phyloP scores from a whole-genome alignment of 1,140 invertebrate genomes.

The Diorhabda elongata region DNA sequence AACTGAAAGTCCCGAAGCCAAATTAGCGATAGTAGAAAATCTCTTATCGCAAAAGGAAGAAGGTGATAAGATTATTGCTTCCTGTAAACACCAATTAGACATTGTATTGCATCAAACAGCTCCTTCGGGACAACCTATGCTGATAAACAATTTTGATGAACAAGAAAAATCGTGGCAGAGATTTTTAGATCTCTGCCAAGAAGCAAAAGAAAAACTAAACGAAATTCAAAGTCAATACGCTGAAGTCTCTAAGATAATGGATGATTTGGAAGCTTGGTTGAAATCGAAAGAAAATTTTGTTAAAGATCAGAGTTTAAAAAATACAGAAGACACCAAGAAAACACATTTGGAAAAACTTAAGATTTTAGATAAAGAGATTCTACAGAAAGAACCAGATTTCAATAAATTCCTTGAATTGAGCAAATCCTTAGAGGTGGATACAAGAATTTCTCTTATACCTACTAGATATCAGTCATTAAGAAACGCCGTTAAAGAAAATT shows the following conservation, averaged over 20 bases:
- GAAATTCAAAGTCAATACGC: slow-evolving; percentile 71
- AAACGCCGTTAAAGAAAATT: slow-evolving; percentile 75
- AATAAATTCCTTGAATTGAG: slow-evolving; percentile 65
- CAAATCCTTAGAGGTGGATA: slow-evolving; percentile 70
- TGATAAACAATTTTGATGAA: slow-evolving; percentile 72
- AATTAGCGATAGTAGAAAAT: slow-evolving; percentile 69
- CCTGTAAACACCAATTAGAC: slow-evolving; percentile 67
- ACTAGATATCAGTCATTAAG: slow-evolving; percentile 82
- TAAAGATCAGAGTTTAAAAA: slow-evolving; percentile 87
- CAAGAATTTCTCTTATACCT: slow-evolving; percentile 73
- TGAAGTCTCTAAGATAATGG: slow-evolving; percentile 73
- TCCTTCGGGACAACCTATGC: slow-evolving; percentile 66
- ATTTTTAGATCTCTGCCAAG: slow-evolving; percentile 68
- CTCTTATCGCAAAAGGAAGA: slow-evolving; percentile 68
- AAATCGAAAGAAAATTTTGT: slow-evolving; percentile 78
- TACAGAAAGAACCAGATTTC: slow-evolving; percentile 66
- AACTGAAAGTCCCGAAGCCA: slow-evolving; percentile 68
- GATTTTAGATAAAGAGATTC: slow-evolving; percentile 69
- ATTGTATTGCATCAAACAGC: slow-evolving; percentile 75
- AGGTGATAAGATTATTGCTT: slow-evolving; percentile 67
- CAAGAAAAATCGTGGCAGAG: slow-evolving; percentile 72
- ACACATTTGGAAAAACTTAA: slow-evolving; percentile 76
- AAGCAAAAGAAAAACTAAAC: slow-evolving; percentile 64
- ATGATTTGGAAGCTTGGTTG: slow-evolving; percentile 76
- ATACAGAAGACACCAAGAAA: slow-evolving; percentile 75